These are phyloP conservation scores for Sinelater perroti DNA, from an alignment of 2,888 invertebrate species.

Conservation along the genomic window DNA sequence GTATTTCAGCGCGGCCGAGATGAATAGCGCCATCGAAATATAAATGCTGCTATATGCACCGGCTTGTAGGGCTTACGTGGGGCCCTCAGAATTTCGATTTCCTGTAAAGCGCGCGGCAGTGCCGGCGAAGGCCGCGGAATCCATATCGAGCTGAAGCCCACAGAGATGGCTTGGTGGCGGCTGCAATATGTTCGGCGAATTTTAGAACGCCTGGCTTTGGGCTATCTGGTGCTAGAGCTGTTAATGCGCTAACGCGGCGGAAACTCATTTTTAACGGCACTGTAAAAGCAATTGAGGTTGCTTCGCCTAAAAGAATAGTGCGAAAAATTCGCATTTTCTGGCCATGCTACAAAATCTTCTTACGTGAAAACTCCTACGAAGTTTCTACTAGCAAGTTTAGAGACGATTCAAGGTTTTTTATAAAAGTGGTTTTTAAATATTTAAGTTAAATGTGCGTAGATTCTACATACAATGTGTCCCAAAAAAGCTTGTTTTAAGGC, in stretches of 20 bases:
- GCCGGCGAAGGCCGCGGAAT: conserved; percentile 4
- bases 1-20: conserved; percentile 12
- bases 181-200: not conserved
- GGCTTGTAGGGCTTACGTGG: conserved; percentile 11
- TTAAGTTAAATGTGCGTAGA: too few species aligned
- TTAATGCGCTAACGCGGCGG: conserved; percentile 1
- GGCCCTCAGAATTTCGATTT: conserved; percentile 13
- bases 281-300: not conserved
- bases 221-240: not conserved
- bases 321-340: too few species aligned
- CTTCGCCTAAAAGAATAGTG: not conserved
- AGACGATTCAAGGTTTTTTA: too few species aligned
- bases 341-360: too few species aligned
- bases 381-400: too few species aligned
- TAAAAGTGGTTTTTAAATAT: too few species aligned
- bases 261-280: conserved; percentile 1
- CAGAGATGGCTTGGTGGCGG: too few species aligned
- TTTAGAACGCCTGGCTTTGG: not conserved
- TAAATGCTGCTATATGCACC: conserved; percentile 18
- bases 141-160: conserved; percentile 9
- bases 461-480: too few species aligned
- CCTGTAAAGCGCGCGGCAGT: conserved; percentile 3
- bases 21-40: conserved; percentile 9
- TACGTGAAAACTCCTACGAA: too few species aligned
- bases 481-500: too few species aligned